Evolutionary conservation across 2,888 invertebrate species (phyloP).

Genomic region (Conomelus anceps): DNA sequence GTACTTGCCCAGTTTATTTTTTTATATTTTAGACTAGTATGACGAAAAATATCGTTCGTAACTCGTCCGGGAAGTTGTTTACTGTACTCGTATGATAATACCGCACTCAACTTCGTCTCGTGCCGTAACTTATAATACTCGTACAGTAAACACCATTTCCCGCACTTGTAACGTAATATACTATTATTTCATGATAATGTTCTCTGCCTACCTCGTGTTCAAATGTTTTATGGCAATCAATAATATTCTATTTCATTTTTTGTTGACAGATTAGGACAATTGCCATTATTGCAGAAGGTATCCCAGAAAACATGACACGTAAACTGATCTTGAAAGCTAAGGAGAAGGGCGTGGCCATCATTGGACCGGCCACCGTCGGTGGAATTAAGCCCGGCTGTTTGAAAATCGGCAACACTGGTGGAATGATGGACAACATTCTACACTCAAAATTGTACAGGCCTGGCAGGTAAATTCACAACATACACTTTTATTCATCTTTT

Average conservation of each 20-base stretch:
- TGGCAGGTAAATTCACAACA: slow-evolving; percentile 55
- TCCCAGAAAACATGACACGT: slow-evolving; percentile 97
- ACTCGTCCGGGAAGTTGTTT: too few relatives aligned
- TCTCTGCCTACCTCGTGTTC: neutral
- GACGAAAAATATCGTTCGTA: too few relatives aligned
- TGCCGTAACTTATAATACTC: too few relatives aligned
- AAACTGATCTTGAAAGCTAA: slow-evolving; percentile 81
- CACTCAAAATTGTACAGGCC: slow-evolving; percentile 95
- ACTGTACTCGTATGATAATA: too few relatives aligned
- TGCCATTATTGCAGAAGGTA: slow-evolving; percentile 98
- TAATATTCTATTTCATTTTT: neutral
- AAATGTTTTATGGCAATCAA: neutral
- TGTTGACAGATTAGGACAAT: slow-evolving; percentile 76
- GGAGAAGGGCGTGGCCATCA: slow-evolving; percentile 76
- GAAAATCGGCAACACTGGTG: slow-evolving; percentile 99
- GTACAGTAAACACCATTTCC: too few relatives aligned
- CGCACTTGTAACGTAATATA: too few relatives aligned
- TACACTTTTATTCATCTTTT: neutral
- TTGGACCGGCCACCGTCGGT: slow-evolving; percentile 93
- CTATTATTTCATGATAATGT: too few relatives aligned
- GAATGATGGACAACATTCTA: slow-evolving; percentile 98
- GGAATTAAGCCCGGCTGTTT: slow-evolving; percentile 98
- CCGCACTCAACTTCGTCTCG: too few relatives aligned
- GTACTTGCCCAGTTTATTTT: too few relatives aligned
- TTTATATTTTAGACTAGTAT: too few relatives aligned